phyloP scores from a whole-genome alignment of 2,797 vertebrate species.

The Galago senegalensis region DNA sequence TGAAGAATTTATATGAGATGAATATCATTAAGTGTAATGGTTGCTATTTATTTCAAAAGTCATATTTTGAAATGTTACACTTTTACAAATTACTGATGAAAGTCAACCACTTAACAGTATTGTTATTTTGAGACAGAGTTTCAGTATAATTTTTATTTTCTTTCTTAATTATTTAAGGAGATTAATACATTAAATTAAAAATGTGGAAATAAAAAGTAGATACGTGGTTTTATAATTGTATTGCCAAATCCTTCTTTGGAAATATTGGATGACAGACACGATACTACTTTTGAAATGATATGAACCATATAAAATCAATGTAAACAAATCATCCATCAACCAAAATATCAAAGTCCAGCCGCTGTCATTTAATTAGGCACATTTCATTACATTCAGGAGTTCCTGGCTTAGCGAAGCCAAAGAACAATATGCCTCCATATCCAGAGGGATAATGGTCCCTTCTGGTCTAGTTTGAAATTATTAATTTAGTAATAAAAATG shows the following conservation, averaged over 20 bases:
- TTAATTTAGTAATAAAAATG: conserved; percentile 73
- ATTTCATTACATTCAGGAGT: conserved; percentile 71
- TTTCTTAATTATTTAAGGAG: conserved; percentile 31
- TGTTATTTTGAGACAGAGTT: background rate
- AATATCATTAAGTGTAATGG: conserved; percentile 36
- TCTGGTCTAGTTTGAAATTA: conserved; percentile 77
- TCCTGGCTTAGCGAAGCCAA: conserved; percentile 53
- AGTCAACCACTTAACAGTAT: background rate
- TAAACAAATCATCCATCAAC: conserved; percentile 69
- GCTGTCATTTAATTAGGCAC: conserved; percentile 73
- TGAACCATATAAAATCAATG: conserved; percentile 71
- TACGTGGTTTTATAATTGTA: background rate
- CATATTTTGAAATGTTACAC: background rate
- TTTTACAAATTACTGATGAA: background rate
- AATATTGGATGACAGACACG: background rate
- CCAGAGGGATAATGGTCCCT: conserved; percentile 75
- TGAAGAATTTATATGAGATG: background rate
- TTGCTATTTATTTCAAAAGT: conserved; percentile 33
- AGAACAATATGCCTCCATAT: conserved; percentile 48
- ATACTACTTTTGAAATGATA: background rate
- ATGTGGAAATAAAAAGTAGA: background rate
- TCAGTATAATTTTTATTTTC: conserved; percentile 23
- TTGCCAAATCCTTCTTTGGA: background rate
- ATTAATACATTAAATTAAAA: conserved; percentile 55
- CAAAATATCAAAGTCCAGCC: conserved; percentile 63